These are phyloP conservation scores for Autographa gamma DNA, from an alignment of 2,888 invertebrate genomes.

Conservation along the genomic window DNA sequence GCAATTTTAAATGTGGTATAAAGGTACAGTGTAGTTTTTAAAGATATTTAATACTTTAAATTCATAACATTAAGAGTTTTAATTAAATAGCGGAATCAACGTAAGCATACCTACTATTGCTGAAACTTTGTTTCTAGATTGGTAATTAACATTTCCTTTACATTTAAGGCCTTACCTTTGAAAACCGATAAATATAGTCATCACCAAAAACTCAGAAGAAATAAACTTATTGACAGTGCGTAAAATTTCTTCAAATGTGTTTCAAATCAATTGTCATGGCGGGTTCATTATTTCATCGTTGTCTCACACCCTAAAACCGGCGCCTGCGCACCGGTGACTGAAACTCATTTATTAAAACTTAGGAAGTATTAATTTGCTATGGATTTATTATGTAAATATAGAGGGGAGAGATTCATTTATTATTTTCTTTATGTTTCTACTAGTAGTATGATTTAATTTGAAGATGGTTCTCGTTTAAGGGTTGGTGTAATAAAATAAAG, in stretches of 20 bases:
- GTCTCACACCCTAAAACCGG: conserved; percentile 33
- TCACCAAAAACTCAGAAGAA: neutral
- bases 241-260: conserved; percentile 38
- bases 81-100: too few species aligned
- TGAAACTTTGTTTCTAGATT: too few species aligned
- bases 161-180: too few species aligned
- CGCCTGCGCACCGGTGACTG: conserved; percentile 46
- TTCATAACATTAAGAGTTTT: too few species aligned
- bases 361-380: neutral
- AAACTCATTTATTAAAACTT: conserved; percentile 31
- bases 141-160: too few species aligned
- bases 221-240: conserved; percentile 37
- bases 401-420: neutral
- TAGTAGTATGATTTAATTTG: neutral
- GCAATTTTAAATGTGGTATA: too few species aligned
- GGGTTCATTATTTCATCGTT: conserved; percentile 47
- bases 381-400: conserved; percentile 3
- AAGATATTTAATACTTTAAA: too few species aligned
- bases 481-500: too few species aligned
- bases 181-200: neutral
- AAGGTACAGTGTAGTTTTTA: too few species aligned
- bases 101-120: too few species aligned
- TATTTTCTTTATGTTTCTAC: neutral
- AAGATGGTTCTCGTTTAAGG: neutral
- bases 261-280: conserved; percentile 53